Base-by-base conservation (phyloP, 2,113 vertebrate genomes). In the Tiliqua scincoides region DNA sequence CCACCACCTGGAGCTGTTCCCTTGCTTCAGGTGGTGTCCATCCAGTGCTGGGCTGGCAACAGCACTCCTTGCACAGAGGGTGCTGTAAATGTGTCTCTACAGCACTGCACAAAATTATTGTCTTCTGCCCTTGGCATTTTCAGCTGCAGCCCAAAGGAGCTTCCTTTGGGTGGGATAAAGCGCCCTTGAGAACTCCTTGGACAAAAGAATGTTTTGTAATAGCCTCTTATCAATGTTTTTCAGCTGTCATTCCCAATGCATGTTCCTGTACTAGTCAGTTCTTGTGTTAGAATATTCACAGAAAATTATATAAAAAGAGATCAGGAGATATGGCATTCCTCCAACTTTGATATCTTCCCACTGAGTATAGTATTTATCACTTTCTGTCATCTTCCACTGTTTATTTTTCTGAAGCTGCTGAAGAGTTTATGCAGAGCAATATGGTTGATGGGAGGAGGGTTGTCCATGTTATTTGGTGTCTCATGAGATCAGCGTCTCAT, bases 211-310 rank as follows among this genome's bases (percentile, higher is more conserved):
- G 88, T 67, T 63, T 37, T 72, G 68, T 89, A 81, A 81, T 0
- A 17, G 40, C 73, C 68, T 75, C 80, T 83, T 32, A 37, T 14
- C 54, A 18, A 14, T 30, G 25, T 32, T 82, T 23, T 54, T 54
- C n/a, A 57, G 11, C 11, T 52, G 1, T 52, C 10, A 6, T 40
- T 43, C 67, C 27, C 79, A 52, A 52, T 32, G 18, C 27, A 27
- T 21, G 0, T 1, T 43, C 78, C 83, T 35, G 48, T 0, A 0
- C 37, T 40, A 32, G 0, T 0, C 0, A 87, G 14, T 0, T 0
- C 59, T 68, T 85, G 0, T 85, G 0, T 71, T 9, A 30, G 61
- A 52, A n/a, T 30, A 25, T 3, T 37, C 65, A 68, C 73, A 1
- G 0, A 35, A 14, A 12, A 1, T 52, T 30, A 52, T 74, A 15